Percentiles rank a stretch among this genome's conserved stretches.
Evolutionary conservation across 2,113 vertebrate species (phyloP).

Genomic region (Rhabdornis inornatus): DNA sequence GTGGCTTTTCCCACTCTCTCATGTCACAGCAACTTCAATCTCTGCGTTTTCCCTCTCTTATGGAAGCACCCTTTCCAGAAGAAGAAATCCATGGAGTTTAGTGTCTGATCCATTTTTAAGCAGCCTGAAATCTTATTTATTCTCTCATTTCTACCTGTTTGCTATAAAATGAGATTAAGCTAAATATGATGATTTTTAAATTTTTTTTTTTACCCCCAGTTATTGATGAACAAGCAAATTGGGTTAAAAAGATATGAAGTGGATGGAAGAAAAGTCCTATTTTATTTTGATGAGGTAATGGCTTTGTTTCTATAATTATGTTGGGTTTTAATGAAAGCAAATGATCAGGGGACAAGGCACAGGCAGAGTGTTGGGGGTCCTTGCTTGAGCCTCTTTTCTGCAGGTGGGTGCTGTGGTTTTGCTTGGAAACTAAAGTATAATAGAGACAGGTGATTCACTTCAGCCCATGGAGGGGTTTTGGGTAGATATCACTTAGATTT

Average conservation of each 20-base stretch:
- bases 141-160: neutral
- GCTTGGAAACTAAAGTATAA: neutral
- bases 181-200: neutral
- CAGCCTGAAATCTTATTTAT: neutral
- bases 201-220: slow-evolving; percentile 41
- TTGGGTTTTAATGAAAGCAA: neutral
- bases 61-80: neutral
- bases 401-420: neutral
- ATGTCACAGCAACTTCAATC: neutral
- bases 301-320: neutral
- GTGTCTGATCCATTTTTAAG: neutral
- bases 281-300: slow-evolving; percentile 93
- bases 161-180: neutral
- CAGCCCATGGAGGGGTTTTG: neutral
- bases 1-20: neutral
- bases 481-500: neutral
- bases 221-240: slow-evolving; percentile 86
- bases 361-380: neutral
- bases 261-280: slow-evolving; percentile 85
- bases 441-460: neutral
- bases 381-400: neutral
- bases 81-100: neutral
- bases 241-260: slow-evolving; percentile 90
- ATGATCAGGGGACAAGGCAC: neutral
- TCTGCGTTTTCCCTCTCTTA: neutral